Conservation (phyloP, 1,140 invertebrate species). For the Rhyzopertha dominica region DNA sequence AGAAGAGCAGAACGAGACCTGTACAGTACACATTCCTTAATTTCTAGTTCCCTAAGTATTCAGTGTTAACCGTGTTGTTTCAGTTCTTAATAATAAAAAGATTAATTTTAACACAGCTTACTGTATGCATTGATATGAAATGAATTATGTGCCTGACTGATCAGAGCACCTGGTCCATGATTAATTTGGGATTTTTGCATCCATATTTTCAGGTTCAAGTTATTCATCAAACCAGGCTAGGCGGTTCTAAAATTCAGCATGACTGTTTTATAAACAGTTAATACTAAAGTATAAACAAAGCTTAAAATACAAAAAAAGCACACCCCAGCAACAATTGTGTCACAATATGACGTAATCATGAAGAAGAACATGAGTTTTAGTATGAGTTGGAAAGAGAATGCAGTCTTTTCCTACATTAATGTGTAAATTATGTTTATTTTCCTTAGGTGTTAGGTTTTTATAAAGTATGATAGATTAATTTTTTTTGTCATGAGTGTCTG, state of each 20-base stretch:
- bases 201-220: conserved; percentile 23
- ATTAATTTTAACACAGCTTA: background rate
- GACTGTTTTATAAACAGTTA: too few species aligned
- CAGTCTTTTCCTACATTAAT: too few species aligned
- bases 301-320: too few species aligned
- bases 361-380: too few species aligned
- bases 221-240: conserved; percentile 29
- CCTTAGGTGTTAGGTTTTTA: too few species aligned
- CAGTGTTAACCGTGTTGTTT: background rate
- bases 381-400: too few species aligned
- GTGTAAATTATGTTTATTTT: too few species aligned
- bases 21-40: background rate
- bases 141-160: background rate
- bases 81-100: background rate
- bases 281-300: too few species aligned
- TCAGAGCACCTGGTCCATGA: conserved; percentile 3
- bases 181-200: conserved; percentile 18
- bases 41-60: conserved; percentile 11
- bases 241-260: conserved; percentile 27
- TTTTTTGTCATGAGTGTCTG: too few species aligned
- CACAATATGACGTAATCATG: too few species aligned
- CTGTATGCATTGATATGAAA: background rate
- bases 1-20: background rate
- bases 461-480: too few species aligned
- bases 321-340: too few species aligned